These are phyloP conservation scores for Lepidostoma basale DNA, from an alignment of 1,140 invertebrate species.

Conservation along the genomic window DNA sequence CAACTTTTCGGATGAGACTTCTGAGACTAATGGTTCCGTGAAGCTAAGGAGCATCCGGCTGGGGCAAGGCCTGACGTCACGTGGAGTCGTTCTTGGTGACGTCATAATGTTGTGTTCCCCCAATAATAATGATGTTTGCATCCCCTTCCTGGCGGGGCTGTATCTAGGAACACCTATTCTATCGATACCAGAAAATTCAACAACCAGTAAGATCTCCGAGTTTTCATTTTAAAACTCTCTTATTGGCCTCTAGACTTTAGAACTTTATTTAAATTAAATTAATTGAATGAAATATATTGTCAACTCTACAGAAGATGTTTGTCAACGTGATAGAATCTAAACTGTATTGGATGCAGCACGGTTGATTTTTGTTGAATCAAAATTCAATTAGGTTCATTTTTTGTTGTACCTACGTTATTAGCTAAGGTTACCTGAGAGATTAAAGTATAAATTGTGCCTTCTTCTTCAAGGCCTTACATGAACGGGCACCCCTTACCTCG, in stretches of 20 bases:
- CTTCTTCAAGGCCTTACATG: too few relatives aligned
- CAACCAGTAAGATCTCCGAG: constrained; percentile 8
- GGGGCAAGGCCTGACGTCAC: constrained; percentile 19
- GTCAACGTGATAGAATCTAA: too few relatives aligned
- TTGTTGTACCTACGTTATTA: not conserved
- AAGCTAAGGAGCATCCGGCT: constrained; percentile 30
- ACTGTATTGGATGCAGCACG: too few relatives aligned
- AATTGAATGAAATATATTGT: too few relatives aligned
- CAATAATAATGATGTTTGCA: constrained; percentile 30
- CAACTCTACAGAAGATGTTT: too few relatives aligned
- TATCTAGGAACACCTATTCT: constrained; percentile 25
- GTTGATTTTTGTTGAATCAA: not conserved
- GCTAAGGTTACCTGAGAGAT: not conserved
- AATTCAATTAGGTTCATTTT: not conserved
- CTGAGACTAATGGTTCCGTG: constrained; percentile 37
- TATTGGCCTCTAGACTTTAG: not conserved
- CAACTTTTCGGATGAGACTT: not conserved
- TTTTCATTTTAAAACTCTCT: too few relatives aligned
- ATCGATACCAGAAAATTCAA: constrained; percentile 1
- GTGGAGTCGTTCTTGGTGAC: constrained; percentile 21
- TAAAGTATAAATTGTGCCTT: not conserved
- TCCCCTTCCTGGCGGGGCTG: constrained; percentile 30
- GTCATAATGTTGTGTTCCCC: constrained; percentile 28
- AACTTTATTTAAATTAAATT: not conserved
- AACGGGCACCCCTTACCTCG: too few relatives aligned